These are phyloP conservation scores for Mus minutoides DNA, from an alignment of 2,797 vertebrate genomes.

Conservation along the genomic window DNA sequence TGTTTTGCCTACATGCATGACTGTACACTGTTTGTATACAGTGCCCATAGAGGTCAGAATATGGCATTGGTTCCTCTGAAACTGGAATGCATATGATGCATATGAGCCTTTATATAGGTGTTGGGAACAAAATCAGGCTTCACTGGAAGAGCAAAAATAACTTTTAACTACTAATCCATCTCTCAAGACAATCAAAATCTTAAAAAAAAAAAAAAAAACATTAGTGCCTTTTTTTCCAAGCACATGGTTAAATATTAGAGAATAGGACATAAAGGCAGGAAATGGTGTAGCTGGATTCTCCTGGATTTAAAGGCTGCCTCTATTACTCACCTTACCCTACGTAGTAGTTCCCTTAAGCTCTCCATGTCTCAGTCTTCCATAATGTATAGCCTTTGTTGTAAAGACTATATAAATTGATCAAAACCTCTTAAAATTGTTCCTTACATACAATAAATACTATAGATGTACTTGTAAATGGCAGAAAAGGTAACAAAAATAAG, in stretches of 20 bases:
- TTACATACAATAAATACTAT: neutral
- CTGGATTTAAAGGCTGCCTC: neutral
- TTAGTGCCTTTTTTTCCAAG: neutral
- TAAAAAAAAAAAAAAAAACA: too few relatives aligned
- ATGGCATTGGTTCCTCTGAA: neutral
- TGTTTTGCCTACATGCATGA: neutral
- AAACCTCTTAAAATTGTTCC: neutral
- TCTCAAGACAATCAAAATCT: neutral
- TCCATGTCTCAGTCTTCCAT: neutral
- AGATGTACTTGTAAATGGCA: neutral
- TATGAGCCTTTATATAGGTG: neutral
- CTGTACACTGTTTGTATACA: neutral
- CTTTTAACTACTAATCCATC: neutral
- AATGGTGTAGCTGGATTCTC: neutral
- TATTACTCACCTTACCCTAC: neutral
- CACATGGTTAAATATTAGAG: neutral
- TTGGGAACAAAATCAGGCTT: neutral
- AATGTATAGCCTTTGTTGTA: neutral
- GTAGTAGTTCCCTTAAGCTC: neutral
- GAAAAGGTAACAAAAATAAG: neutral
- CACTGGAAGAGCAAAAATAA: neutral
- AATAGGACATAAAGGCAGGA: neutral
- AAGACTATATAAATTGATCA: constrained; percentile 1
- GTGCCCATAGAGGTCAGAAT: neutral
- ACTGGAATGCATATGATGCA: neutral